phyloP scores from a whole-genome alignment of 2,113 vertebrate species.

The Indri indri region DNA sequence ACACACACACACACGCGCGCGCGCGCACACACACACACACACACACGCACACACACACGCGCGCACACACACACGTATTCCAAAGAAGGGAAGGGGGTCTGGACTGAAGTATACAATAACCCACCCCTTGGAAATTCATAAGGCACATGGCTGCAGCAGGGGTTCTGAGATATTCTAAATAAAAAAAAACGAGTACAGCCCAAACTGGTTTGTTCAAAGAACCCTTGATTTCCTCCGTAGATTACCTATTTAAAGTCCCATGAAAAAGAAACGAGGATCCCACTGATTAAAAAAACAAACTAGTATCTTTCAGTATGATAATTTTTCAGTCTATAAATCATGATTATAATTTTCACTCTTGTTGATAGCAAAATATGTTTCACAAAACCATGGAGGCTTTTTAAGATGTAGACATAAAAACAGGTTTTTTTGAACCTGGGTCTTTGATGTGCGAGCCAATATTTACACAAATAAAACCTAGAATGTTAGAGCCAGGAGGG shows the following conservation, averaged over 20 bases:
- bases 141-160: background rate
- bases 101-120: background rate
- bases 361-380: background rate
- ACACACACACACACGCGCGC: too few species aligned
- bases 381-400: background rate
- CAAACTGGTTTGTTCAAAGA: background rate
- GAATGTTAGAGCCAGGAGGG: background rate
- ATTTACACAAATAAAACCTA: constrained; percentile 6
- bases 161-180: background rate
- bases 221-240: background rate
- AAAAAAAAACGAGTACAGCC: background rate
- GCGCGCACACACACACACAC: background rate
- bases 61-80: background rate
- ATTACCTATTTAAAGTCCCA: background rate
- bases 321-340: background rate
- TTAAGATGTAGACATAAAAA: background rate
- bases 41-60: too few species aligned
- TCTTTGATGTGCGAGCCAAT: background rate
- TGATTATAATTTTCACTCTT: background rate
- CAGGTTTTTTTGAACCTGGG: background rate
- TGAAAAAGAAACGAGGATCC: background rate
- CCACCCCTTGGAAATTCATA: background rate
- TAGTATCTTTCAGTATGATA: background rate
- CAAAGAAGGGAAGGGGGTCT: background rate
- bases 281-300: background rate